phyloP scores from a whole-genome alignment of 2,797 vertebrate genomes.

The Crotalus adamanteus region DNA sequence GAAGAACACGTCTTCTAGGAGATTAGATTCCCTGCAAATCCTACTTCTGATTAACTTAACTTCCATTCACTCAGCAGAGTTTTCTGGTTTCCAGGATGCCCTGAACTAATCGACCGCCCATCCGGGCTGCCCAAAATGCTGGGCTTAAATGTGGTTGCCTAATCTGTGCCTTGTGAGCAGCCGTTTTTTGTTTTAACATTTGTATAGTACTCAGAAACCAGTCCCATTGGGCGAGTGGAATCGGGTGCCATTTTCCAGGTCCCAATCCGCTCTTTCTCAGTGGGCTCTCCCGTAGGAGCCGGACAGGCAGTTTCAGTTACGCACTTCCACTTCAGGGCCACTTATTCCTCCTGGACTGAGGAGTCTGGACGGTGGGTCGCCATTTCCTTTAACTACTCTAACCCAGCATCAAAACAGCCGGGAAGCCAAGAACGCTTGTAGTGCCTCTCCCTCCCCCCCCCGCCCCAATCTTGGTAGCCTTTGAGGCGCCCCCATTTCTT shows the following conservation, averaged over 20 bases:
- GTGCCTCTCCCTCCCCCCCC: fast-evolving
- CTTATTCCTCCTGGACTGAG: neutral
- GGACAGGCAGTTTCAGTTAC: neutral
- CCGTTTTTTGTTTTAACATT: neutral
- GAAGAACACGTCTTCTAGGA: neutral
- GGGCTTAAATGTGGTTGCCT: neutral
- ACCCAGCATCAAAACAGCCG: neutral
- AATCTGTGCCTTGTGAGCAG: neutral
- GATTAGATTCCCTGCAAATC: neutral
- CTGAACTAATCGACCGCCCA: neutral
- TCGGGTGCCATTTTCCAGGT: neutral
- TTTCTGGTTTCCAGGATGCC: neutral
- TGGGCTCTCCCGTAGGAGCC: neutral
- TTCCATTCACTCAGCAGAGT: neutral
- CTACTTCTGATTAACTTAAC: neutral
- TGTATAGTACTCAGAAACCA: neutral
- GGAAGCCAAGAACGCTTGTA: neutral
- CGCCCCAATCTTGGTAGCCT: neutral
- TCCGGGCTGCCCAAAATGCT: neutral
- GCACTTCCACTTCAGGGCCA: neutral
- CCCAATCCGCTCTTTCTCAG: neutral
- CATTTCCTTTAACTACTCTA: neutral
- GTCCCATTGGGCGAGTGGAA: neutral
- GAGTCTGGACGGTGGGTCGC: neutral
- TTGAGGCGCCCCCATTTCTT: neutral